phyloP scores from a whole-genome alignment of 2,888 invertebrate species.

The Tyria jacobaeae region DNA sequence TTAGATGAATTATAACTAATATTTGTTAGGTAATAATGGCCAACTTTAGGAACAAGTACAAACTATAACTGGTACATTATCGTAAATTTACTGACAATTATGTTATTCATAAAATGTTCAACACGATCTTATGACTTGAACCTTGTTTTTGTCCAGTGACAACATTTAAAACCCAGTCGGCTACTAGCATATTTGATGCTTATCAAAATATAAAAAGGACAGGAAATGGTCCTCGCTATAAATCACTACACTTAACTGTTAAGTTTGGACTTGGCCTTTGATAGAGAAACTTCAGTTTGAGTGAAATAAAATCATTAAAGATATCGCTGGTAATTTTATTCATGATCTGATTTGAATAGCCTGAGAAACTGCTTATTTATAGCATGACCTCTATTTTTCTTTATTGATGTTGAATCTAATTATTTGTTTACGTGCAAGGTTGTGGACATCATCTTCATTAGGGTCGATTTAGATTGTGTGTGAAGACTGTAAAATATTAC shows the following conservation, averaged over 20 bases:
- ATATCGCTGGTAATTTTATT: constrained; percentile 39
- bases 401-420: not conserved
- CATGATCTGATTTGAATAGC: constrained; percentile 16
- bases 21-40: no score
- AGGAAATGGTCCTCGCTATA: constrained; percentile 69
- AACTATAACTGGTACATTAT: no score
- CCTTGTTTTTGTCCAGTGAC: constrained; percentile 32
- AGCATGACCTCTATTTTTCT: not conserved
- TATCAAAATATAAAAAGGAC: constrained; percentile 61
- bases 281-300: constrained; percentile 43
- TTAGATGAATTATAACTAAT: no score
- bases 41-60: not conserved
- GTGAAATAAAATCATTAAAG: constrained; percentile 45
- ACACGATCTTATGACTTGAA: constrained; percentile 34
- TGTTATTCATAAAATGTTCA: not conserved
- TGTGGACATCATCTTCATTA: not conserved
- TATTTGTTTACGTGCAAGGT: not conserved
- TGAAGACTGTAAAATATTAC: not conserved
- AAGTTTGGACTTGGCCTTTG: constrained; percentile 64
- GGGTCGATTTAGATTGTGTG: not conserved
- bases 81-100: not conserved
- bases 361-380: constrained; percentile 13
- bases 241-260: constrained; percentile 66
- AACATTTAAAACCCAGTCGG: constrained; percentile 60
- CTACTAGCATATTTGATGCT: constrained; percentile 62